Evolutionary conservation across 2,888 invertebrate species (phyloP).

Genomic region (Drosophila tripunctata): DNA sequence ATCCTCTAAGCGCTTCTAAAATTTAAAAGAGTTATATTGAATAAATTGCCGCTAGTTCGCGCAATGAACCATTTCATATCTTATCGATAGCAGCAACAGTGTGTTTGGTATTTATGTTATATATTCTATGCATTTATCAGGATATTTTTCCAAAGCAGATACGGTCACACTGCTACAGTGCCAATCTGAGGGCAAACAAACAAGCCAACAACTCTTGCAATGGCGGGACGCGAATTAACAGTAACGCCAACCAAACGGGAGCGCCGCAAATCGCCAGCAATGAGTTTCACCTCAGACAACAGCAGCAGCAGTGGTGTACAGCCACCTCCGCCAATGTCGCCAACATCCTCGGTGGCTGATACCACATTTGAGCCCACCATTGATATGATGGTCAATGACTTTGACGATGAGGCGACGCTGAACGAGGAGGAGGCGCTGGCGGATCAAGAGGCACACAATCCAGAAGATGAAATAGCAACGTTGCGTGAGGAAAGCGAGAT

Average conservation of each 20-base stretch:
- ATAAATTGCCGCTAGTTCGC: too few species aligned
- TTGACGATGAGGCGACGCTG: constrained; percentile 97
- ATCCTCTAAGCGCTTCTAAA: too few species aligned
- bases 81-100: too few species aligned
- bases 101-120: too few species aligned
- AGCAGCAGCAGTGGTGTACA: constrained; percentile 14
- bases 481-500: constrained; percentile 97
- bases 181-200: constrained; percentile 25
- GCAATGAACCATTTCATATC: too few species aligned
- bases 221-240: constrained; percentile 52
- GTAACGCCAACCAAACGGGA: constrained; percentile 58
- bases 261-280: constrained; percentile 66
- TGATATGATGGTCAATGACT: constrained; percentile 98
- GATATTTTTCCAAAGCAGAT: too few species aligned
- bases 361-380: constrained; percentile 94
- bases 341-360: constrained; percentile 80
- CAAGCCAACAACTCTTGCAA: constrained; percentile 34
- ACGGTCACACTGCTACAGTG: constrained; percentile 2
- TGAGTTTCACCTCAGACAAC: constrained; percentile 32
- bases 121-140: too few species aligned
- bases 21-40: too few species aligned
- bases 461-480: constrained; percentile 94
- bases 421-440: constrained; percentile 98
- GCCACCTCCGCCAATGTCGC: constrained; percentile 69
- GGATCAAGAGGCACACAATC: constrained; percentile 92